Base-by-base conservation (phyloP, 35 echinoderm and acorn worm genomes). In the Ptychodera flava region DNA sequence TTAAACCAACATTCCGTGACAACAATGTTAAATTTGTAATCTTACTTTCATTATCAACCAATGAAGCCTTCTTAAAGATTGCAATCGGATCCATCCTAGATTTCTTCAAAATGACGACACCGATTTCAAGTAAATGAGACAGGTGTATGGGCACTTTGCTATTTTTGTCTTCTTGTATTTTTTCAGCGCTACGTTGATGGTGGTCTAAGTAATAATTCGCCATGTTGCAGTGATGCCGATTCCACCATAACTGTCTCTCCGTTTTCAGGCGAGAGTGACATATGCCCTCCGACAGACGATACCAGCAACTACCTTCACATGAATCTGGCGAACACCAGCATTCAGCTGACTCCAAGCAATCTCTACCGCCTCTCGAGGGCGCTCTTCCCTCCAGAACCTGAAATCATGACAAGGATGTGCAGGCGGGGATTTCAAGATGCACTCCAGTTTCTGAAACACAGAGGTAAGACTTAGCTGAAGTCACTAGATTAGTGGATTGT, bases 131-230 rank as follows among this genome's bases (percentile, higher is more conserved):
- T n/a, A n/a, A n/a, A n/a, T n/a, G n/a, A n/a, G n/a, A n/a, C n/a
- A n/a, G n/a, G n/a, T n/a, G n/a, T n/a, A n/a, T n/a, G n/a, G n/a
- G n/a, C n/a, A n/a, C n/a, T n/a, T n/a, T n/a, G n/a, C n/a, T n/a
- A n/a, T n/a, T 38, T 32, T 79, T 89, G 84, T 10, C 31, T 87
- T 78, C 33, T 53, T 95, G 16, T 79, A 32, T 79, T 33, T 34
- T 34, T 90, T 36, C 86, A 99, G 96, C 78, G 90, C 30, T 99
- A 99, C 36, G 88, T 94, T 30, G 96, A 99, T 92, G 96, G 96
- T 31, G 96, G 96, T 35, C 92, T 99, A 82, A 87, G 90, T 84
- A 88, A 99, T 80, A 99, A 99, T 77, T 76, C 92, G 0, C 96
- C 96, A 0, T 84, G 86, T 6, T 78, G 92, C 31, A 86, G 84